phyloP scores from a whole-genome alignment of 2,888 invertebrate genomes.

The Drosophila affinis region DNA sequence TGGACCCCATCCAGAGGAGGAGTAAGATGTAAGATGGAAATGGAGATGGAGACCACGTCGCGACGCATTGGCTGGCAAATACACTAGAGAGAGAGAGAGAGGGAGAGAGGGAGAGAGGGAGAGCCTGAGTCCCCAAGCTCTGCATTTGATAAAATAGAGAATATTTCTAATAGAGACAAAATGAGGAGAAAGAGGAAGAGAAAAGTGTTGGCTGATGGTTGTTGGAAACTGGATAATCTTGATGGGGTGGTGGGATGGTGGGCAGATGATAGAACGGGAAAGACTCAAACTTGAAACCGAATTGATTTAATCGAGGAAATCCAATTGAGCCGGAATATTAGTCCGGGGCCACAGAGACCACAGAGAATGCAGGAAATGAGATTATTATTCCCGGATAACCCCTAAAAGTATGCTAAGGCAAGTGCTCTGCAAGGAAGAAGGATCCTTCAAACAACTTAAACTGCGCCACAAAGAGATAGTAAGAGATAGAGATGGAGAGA shows the following conservation, averaged over 20 bases:
- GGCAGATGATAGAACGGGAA: neutral
- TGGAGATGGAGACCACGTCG: slow-evolving; percentile 26
- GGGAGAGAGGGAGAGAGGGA: neutral
- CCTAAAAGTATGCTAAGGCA: neutral
- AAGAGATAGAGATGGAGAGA: neutral
- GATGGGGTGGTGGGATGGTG: slow-evolving; percentile 10
- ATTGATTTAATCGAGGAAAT: slow-evolving; percentile 30
- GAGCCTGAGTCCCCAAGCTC: slow-evolving; percentile 13
- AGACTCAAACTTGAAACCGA: neutral
- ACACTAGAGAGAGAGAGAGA: slow-evolving; percentile 20
- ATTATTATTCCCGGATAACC: neutral
- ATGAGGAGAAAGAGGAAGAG: neutral
- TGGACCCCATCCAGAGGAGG: slow-evolving; percentile 12
- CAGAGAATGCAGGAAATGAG: neutral
- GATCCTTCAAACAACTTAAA: slow-evolving; percentile 4
- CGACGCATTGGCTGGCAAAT: slow-evolving; percentile 44
- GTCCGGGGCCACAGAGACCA: neutral
- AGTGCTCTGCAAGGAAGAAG: neutral
- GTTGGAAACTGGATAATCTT: slow-evolving; percentile 36
- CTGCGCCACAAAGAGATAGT: neutral
- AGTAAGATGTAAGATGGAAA: neutral
- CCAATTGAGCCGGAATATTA: slow-evolving; percentile 30
- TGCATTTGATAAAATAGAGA: slow-evolving; percentile 33
- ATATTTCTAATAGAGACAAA: slow-evolving; percentile 30
- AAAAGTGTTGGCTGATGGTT: slow-evolving; percentile 2